These are phyloP conservation scores for Sycophaga agraensis DNA, from an alignment of 1,140 invertebrate species.

Conservation along the genomic window DNA sequence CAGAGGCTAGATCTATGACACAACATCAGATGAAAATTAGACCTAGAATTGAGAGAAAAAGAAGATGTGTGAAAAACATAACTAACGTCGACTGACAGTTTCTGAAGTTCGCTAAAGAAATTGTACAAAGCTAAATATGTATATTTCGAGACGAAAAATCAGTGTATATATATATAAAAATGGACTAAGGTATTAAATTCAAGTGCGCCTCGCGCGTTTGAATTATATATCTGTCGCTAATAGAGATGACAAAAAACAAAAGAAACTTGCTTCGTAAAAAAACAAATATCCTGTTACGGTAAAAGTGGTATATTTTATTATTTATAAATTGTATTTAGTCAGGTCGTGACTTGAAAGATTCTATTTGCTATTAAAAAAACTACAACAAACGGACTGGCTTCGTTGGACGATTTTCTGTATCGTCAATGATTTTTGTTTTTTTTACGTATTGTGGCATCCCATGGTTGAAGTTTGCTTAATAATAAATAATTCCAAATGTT, in stretches of 20 bases:
- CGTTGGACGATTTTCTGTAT: slow-evolving; percentile 24
- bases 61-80: neutral
- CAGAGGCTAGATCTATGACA: slow-evolving; percentile 20
- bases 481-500: neutral
- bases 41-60: neutral
- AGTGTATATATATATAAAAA: slow-evolving; percentile 39
- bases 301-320: slow-evolving; percentile 43
- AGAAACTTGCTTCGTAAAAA: slow-evolving; percentile 22
- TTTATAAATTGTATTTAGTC: slow-evolving; percentile 43
- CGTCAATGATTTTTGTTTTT: slow-evolving; percentile 10
- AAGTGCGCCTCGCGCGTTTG: neutral
- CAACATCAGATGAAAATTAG: slow-evolving; percentile 9
- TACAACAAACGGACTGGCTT: slow-evolving; percentile 36
- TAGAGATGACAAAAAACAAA: slow-evolving; percentile 25
- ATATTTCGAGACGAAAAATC: slow-evolving; percentile 33
- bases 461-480: slow-evolving; percentile 7
- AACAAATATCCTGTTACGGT: slow-evolving; percentile 40
- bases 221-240: slow-evolving; percentile 27
- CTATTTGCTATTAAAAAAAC: slow-evolving; percentile 40
- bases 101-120: slow-evolving; percentile 38
- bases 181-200: slow-evolving; percentile 28
- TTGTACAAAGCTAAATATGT: slow-evolving; percentile 38
- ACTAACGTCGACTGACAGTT: slow-evolving; percentile 37
- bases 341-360: slow-evolving; percentile 36
- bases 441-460: slow-evolving; percentile 5